These are phyloP conservation scores for Oreochromis niloticus DNA, from an alignment of 2,113 vertebrate species.

Conservation along the genomic window DNA sequence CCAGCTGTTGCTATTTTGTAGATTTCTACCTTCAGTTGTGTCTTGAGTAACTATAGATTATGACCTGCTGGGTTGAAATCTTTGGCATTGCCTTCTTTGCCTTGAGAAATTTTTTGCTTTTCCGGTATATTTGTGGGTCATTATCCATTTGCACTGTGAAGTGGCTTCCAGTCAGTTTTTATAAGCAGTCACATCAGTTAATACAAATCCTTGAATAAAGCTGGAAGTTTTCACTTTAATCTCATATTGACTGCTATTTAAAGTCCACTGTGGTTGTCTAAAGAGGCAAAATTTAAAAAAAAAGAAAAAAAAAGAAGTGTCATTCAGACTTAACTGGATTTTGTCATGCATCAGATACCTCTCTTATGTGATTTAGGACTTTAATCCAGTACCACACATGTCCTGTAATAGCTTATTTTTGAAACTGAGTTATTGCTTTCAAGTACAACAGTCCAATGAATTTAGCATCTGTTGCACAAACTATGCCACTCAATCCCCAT, in stretches of 20 bases:
- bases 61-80: background rate
- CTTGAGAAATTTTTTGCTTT: background rate
- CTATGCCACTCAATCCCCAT: background rate
- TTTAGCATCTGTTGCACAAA: background rate
- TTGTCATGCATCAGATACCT: background rate
- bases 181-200: background rate
- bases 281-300: background rate
- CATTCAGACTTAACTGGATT: background rate
- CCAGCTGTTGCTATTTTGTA: background rate
- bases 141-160: background rate
- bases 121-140: background rate
- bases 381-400: background rate
- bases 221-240: background rate
- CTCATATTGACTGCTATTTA: background rate
- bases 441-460: background rate
- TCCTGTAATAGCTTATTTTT: background rate
- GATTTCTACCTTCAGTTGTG: background rate
- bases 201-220: background rate
- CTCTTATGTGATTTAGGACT: background rate
- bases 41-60: background rate
- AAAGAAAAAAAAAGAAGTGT: background rate
- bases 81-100: background rate
- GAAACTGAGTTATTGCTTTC: background rate
- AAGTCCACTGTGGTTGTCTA: background rate
- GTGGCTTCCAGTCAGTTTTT: background rate